phyloP scores from a whole-genome alignment of 2,888 invertebrate genomes.

The Myopa testacea region DNA sequence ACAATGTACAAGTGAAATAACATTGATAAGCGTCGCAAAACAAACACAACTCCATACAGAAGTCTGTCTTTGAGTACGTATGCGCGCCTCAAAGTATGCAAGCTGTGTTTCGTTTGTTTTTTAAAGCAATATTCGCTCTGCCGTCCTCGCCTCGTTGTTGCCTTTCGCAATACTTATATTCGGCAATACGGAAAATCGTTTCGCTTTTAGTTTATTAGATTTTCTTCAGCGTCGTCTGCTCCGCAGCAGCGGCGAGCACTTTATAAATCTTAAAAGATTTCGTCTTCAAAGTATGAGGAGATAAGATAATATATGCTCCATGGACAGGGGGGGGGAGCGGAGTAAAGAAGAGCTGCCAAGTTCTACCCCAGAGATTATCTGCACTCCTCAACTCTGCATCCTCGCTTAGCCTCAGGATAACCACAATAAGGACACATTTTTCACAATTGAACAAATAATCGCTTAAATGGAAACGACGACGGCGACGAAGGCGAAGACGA shows the following conservation, averaged over 20 bases:
- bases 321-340: background rate
- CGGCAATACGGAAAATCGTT: constrained; percentile 17
- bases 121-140: background rate
- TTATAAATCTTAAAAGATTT: constrained; percentile 40
- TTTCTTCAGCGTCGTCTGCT: constrained; percentile 28
- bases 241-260: constrained; percentile 19
- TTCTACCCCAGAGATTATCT: too few relatives aligned
- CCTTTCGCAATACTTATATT: constrained; percentile 14
- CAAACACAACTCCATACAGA: background rate
- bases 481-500: constrained; percentile 21
- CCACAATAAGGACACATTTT: constrained; percentile 45
- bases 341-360: background rate
- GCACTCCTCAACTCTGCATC: background rate
- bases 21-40: constrained; percentile 34
- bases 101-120: constrained; percentile 8
- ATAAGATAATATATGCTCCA: constrained; percentile 13
- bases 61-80: background rate
- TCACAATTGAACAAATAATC: constrained; percentile 47
- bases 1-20: constrained; percentile 22
- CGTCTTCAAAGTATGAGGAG: background rate
- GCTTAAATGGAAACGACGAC: constrained; percentile 31
- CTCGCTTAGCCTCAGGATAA: constrained; percentile 36
- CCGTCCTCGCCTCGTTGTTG: background rate
- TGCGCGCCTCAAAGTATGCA: constrained; percentile 28
- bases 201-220: constrained; percentile 39